Base-by-base conservation (phyloP, 2,113 vertebrate species). In the Silurus asotus region DNA sequence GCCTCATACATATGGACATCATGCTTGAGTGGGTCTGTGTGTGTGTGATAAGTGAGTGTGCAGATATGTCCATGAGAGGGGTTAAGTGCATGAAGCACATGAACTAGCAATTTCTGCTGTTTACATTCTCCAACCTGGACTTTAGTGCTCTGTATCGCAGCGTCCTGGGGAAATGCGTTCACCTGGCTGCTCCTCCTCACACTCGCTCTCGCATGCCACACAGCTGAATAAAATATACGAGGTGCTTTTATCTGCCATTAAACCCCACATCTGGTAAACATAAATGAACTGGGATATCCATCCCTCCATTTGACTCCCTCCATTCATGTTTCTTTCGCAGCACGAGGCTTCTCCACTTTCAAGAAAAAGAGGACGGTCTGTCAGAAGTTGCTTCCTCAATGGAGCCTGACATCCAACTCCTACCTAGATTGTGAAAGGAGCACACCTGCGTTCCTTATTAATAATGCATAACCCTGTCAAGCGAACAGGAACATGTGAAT, bases 201-300 rank as follows among this genome's bases (percentile, higher is more conserved):
- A 0, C 65, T 90, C 80, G 82, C 88, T 90, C 90, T 84, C 82
- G 23, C 58, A 11, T 69, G 37, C 58, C 61, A 58, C 67, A 56
- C 80, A 87, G 53, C 82, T 95, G 84, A 95, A 95, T 95, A 93
- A 95, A 94, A 93, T 84, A 95, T 94, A 92, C 93, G 91, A 67
- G 17, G 45, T 87, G 94, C 93, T 95, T 95, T 95, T 94, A 95
- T 92, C 91, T 56, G 88, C 94, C 93, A 94, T 94, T 94, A 95
- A 92, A 95, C 91, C 91, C 90, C 53, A 77, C 67, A 88, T 84
- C 76, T 83, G 93, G 94, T 94, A 92, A 86, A 49, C 69, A 83
- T 58, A 67, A 72, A 70, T 84, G 90, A 93, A 93, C 93, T 92
- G 91, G 88, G 92, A 83, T 72, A 90, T 83, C 86, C 53, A 90